Evolutionary conservation across 2,888 invertebrate species (phyloP), one percentile per base, ranked within the genome.

Genomic region (Eilema depressum): DNA sequence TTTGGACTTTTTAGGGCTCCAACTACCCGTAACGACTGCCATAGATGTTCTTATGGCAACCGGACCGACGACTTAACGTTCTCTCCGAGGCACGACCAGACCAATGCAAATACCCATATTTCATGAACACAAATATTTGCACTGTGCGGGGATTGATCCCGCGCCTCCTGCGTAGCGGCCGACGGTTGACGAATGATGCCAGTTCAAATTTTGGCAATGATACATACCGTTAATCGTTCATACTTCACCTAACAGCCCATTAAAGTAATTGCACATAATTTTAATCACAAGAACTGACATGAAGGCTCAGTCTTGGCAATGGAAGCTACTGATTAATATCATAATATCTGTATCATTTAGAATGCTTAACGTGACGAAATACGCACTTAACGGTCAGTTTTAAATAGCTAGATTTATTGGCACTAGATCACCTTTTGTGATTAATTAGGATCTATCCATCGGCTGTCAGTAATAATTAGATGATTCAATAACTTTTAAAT

Each of bases 261-360:
- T 64, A 67, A 20, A 26, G 0, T 28, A 67, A 61, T 67, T 53
- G 47, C 23, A 47, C 4, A 41, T 5, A 67, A 8, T 67, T 67
- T 61, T 23, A 47, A 17, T 66, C 41, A 30, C 68, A 17, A 53
- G 1, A 53, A n/a, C 20, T 63, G n/a, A 64, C 57, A 33, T 33
- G 63, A 68, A 76, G 79, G 79, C 67, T 74, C 25, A 14, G 17
- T 66, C 72, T 71, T 71, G 64, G 74, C 66, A 74, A 69, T 74
- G 71, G 17, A 30, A 4, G 37, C 5, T 12, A 23, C 47, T 67
- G 66, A 69, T 69, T 66, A 30, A 23, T 69, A 68, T 75, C 47
- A 60, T 68, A 56, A 68, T 66, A 56, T 47, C 56, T 59, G 4
- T 64, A 64, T 66, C 66, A 23, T 75, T 66, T 56, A 20, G 8